Evolutionary conservation across 2,888 invertebrate species (phyloP).

Genomic region (Deroplatys truncata): DNA sequence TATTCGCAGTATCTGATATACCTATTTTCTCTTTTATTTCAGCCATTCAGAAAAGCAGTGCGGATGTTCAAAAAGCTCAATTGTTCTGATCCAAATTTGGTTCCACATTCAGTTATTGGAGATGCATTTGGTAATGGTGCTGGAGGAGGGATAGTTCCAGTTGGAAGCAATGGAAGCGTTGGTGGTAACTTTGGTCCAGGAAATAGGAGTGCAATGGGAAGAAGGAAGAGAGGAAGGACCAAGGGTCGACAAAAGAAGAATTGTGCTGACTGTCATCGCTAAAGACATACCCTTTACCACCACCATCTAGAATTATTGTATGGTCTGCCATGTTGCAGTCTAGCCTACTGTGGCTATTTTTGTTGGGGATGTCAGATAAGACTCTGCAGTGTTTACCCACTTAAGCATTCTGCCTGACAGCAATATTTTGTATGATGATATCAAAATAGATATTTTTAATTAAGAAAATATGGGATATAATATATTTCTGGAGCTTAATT

Average conservation of each 20-base stretch:
- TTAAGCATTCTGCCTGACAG: neutral
- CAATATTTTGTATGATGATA: neutral
- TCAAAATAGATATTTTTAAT: neutral
- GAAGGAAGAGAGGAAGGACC: slow-evolving; percentile 28
- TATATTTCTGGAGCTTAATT: neutral
- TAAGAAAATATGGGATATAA: neutral
- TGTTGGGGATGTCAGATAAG: neutral
- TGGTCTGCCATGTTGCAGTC: neutral
- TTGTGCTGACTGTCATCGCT: neutral
- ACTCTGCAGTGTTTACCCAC: neutral
- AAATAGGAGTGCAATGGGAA: neutral
- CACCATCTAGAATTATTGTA: neutral
- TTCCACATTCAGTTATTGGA: slow-evolving; percentile 36
- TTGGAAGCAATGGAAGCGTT: neutral
- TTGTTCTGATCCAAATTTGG: slow-evolving; percentile 42
- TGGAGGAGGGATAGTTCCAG: neutral
- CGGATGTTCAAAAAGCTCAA: slow-evolving; percentile 43
- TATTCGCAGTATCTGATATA: neutral
- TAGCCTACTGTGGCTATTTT: neutral
- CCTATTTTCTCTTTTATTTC: slow-evolving; percentile 23
- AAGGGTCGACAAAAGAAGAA: slow-evolving; percentile 22
- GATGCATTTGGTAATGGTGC: slow-evolving; percentile 26
- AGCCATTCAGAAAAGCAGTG: slow-evolving; percentile 43
- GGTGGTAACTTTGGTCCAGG: neutral
- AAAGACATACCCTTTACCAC: neutral